phyloP scores from a whole-genome alignment of 2,797 vertebrate species.

The Crocidura indochinensis region DNA sequence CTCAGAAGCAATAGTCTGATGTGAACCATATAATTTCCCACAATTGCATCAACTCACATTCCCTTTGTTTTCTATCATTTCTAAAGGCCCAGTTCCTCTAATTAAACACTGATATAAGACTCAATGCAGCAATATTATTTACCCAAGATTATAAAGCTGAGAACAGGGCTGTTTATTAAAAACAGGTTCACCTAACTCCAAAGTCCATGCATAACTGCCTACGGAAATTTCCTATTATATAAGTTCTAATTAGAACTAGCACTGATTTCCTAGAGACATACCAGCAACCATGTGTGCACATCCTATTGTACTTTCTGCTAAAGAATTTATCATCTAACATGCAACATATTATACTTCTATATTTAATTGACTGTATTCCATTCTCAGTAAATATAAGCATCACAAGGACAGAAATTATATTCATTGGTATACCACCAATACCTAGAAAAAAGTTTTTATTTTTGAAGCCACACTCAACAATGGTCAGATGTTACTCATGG shows the following conservation, averaged over 20 bases:
- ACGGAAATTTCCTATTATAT: too few species aligned
- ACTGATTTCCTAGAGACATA: constrained; percentile 33
- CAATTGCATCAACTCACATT: neutral
- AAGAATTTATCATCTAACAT: constrained; percentile 43
- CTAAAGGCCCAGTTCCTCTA: constrained; percentile 34
- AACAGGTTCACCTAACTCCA: constrained; percentile 44
- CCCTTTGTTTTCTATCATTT: constrained; percentile 31
- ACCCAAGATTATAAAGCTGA: constrained; percentile 51
- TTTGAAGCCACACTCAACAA: too few species aligned
- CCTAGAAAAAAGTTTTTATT: neutral
- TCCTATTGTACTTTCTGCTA: constrained; percentile 61
- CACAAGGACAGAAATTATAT: constrained; percentile 39
- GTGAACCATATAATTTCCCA: constrained; percentile 53
- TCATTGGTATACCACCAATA: neutral
- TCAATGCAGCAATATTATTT: constrained; percentile 58
- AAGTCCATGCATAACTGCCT: constrained; percentile 23
- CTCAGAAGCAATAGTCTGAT: constrained; percentile 16
- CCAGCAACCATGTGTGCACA: constrained; percentile 21
- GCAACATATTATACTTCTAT: neutral
- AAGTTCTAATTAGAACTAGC: neutral
- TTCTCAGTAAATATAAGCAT: constrained; percentile 56
- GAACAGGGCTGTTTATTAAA: constrained; percentile 47
- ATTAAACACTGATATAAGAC: constrained; percentile 44
- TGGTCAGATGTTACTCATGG: too few species aligned
- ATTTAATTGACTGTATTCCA: constrained; percentile 28